Evolutionary conservation across 2,888 invertebrate species (phyloP), one percentile per base, ranked within the genome.

Genomic region (Ormia ochracea): DNA sequence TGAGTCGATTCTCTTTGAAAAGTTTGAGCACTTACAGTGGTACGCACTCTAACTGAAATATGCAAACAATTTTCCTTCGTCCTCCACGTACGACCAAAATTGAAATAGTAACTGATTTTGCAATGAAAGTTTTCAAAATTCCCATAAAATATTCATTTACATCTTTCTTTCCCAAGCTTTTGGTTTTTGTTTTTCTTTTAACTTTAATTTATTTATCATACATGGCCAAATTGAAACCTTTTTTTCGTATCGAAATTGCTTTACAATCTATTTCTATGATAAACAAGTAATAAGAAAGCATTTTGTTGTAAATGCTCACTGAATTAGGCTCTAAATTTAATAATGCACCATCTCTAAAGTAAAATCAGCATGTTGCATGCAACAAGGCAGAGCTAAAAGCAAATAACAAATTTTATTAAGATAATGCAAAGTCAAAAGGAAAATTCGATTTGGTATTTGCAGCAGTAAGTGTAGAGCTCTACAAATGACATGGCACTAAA

Each of bases 281-380:
- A 66, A 33, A 65, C n/a, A 61, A 48, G 50, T 52, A 23, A 41
- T 50, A 50, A n/a, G 17, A 38, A 65, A 69, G 41, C n/a, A 52
- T 63, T 56, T 63, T 63, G 41, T 63, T 70, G 66, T 33, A 59
- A 63, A 75, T 72, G 66, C 61, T 76, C 72, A 68, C 72, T 80
- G 72, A 72, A 76, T 80, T 80, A 68, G 76, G 80, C 72, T 76
- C 66, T 75, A 75, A 79, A 79, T 79, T 75, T 70, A 79, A 79
- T 70, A 75, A 79, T 70, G 45, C 56, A 33, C 58, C 52, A 70
- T 70, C 69, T 56, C 33, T 52, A 65, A 68, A 43, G 43, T 38
- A 73, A 77, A 56, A 31, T 50, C 36, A 66, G 50, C 36, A 59
- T 54, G 48, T n/a, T 48, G 68, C 56, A 14, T n/a, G 14, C 48